These are phyloP conservation scores for Neuroscelio doddi DNA, from an alignment of 2,888 invertebrate species.

Conservation along the genomic window DNA sequence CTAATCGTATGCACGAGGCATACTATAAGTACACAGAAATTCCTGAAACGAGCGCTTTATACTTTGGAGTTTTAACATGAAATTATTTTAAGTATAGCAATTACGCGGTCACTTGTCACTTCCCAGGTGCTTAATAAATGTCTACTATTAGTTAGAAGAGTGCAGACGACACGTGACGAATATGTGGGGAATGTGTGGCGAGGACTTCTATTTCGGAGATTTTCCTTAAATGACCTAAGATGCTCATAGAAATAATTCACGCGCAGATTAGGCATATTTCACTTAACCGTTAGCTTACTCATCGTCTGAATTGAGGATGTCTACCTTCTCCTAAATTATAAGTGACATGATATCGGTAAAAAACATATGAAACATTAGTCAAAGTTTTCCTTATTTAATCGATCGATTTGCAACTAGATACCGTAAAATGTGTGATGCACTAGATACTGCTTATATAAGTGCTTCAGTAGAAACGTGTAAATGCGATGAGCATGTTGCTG, in stretches of 20 bases:
- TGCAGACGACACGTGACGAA: slow-evolving; percentile 36
- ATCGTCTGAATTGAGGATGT: neutral
- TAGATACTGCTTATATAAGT: neutral
- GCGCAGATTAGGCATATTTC: neutral
- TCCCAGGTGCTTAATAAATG: slow-evolving; percentile 56
- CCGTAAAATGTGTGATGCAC: slow-evolving; percentile 3
- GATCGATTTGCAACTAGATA: neutral
- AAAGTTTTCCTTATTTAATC: neutral
- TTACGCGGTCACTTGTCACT: slow-evolving; percentile 70
- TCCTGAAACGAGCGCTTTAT: no score
- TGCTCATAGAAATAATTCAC: slow-evolving; percentile 60
- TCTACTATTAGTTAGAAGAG: slow-evolving; percentile 44
- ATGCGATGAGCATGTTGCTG: neutral
- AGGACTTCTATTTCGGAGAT: slow-evolving; percentile 19
- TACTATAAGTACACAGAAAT: no score
- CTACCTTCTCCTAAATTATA: neutral
- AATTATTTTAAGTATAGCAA: slow-evolving; percentile 55
- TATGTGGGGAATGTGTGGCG: slow-evolving; percentile 10
- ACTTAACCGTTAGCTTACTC: neutral
- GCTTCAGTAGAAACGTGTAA: neutral
- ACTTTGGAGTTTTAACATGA: slow-evolving; percentile 4
- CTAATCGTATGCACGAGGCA: no score
- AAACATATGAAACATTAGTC: neutral
- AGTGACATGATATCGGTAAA: neutral
- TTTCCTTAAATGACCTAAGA: slow-evolving; percentile 56